Base-by-base conservation (phyloP, 1,140 invertebrate genomes). In the Tetragnatha versicolor region DNA sequence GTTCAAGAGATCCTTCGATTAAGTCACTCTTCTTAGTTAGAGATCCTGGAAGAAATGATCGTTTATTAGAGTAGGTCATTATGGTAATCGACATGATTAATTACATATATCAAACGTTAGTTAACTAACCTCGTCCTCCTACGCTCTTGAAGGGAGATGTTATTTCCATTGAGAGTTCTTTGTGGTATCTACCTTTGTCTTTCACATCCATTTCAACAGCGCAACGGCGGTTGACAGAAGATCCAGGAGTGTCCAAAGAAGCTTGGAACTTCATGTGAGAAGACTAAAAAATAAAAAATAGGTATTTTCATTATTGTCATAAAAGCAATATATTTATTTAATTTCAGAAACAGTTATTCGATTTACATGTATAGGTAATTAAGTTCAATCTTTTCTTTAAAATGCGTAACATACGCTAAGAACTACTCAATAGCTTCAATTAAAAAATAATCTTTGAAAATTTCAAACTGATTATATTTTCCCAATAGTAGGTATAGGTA, bases 221-320 rank as follows among this genome's bases (percentile, higher is more conserved):
- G 37, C 68, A 79, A 22, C 53, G 35, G 12, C 76, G 25, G 2
- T 6, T 25, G 10, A 69, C 37, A 14, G 33, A 29, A 25, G 76
- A 79, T 27, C 53, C 51, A 4, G 76, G 76, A 33, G 76, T 79
- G 49, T 79, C 76, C 14, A 69, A 29, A 33, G 76, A 47, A 2
- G 42, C 20, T 47, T 25, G 22, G 53, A 58, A 79, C 25, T 7
- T 22, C 76, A 68, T 47, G 4, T 45, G 20, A 5, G 17, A 0
- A 37, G 1, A 17, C 76, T 79, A 20, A 69, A 47, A 17, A 47
- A 47, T 12, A 20, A 47, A 47, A n/a, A n/a, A n/a, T n/a, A n/a
- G n/a, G n/a, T n/a, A n/a, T n/a, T n/a, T n/a, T n/a, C n/a, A n/a
- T n/a, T n/a, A n/a, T n/a, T 55, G 12, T 12, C 9, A 55, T 10